phyloP scores from a whole-genome alignment of 2,888 invertebrate species.

The Cheilosia scutellata region DNA sequence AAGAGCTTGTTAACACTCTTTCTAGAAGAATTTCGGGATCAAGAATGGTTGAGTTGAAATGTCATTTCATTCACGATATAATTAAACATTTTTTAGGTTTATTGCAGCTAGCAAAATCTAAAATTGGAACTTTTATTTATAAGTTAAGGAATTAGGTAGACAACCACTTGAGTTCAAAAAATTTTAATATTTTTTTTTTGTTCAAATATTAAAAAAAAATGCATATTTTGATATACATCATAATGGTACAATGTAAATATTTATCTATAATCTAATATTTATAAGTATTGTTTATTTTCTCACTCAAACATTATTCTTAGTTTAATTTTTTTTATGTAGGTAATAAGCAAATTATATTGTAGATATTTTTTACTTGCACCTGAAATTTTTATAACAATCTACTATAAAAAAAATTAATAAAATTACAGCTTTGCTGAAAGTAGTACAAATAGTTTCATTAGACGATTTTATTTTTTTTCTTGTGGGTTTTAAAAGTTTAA shows the following conservation, averaged over 20 bases:
- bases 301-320: slow-evolving; percentile 83
- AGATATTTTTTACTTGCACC: slow-evolving; percentile 40
- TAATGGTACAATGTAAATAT: slow-evolving; percentile 75
- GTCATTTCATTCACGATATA: neutral
- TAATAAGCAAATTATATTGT: slow-evolving; percentile 61
- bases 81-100: slow-evolving; percentile 51
- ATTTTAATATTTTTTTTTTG: slow-evolving; percentile 66
- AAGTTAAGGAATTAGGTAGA: slow-evolving; percentile 72
- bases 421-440: slow-evolving; percentile 21
- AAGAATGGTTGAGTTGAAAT: neutral
- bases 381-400: slow-evolving; percentile 15
- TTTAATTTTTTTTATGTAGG: slow-evolving; percentile 35
- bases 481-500: too few relatives aligned
- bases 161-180: slow-evolving; percentile 75
- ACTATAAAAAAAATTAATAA: neutral
- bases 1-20: too few relatives aligned
- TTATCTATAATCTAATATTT: slow-evolving; percentile 76
- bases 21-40: neutral
- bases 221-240: slow-evolving; percentile 65
- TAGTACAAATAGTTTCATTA: neutral
- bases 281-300: slow-evolving; percentile 84
- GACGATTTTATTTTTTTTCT: neutral
- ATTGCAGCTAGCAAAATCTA: slow-evolving; percentile 73
- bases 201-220: slow-evolving; percentile 70
- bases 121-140: slow-evolving; percentile 71